These are phyloP conservation scores for Cinara cedri DNA, from an alignment of 2,888 invertebrate species.

Conservation along the genomic window DNA sequence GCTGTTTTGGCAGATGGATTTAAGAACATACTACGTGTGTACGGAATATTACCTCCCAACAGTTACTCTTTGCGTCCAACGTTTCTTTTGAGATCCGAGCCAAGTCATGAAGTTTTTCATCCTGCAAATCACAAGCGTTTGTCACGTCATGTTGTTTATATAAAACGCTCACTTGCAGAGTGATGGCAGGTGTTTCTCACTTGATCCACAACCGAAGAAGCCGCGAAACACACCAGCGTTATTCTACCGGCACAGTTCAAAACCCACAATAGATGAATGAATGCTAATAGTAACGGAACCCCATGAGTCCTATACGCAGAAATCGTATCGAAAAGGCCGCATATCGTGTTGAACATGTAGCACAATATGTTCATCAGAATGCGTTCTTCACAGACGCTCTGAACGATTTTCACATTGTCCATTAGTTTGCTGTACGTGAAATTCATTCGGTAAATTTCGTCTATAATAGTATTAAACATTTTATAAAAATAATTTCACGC, in stretches of 20 bases:
- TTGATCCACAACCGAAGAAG: conserved; percentile 37
- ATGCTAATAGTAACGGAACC: conserved; percentile 12
- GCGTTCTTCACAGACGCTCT: conserved; percentile 41
- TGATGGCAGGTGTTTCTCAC: no score
- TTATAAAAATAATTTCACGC: background rate
- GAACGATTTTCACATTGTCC: background rate
- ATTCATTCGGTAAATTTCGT: background rate
- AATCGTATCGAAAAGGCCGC: conserved; percentile 56
- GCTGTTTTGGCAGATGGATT: no score
- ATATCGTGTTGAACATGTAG: conserved; percentile 57
- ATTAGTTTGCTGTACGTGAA: background rate
- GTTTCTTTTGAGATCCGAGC: conserved; percentile 1
- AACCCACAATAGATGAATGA: conserved; percentile 23
- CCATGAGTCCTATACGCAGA: conserved; percentile 52
- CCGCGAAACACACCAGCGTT: conserved; percentile 32
- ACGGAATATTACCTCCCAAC: conserved; percentile 26
- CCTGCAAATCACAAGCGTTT: conserved; percentile 13
- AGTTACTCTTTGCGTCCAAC: background rate
- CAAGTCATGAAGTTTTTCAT: conserved; percentile 36
- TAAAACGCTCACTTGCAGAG: background rate
- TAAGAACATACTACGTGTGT: background rate
- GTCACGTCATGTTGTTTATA: background rate
- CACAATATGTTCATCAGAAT: conserved; percentile 47
- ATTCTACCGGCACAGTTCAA: conserved; percentile 19
- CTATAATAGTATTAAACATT: background rate